phyloP scores from a whole-genome alignment of 2,888 invertebrate genomes.

The Ganaspis brasiliensis region DNA sequence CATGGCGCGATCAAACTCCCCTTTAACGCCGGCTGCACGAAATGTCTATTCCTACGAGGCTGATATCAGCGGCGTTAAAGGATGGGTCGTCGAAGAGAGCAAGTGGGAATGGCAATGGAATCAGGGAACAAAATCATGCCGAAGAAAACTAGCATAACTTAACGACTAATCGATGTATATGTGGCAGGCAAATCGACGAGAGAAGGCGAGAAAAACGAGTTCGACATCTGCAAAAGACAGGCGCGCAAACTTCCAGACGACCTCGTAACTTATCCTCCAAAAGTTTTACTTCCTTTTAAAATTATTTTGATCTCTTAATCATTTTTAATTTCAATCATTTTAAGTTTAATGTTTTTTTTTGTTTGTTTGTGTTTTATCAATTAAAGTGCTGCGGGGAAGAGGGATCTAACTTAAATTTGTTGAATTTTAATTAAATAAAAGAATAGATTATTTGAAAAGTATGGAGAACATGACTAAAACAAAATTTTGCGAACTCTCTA shows the following conservation, averaged over 20 bases:
- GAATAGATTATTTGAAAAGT: too few species aligned
- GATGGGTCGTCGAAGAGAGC: slow-evolving; percentile 41
- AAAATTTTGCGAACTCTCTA: too few species aligned
- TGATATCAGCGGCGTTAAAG: slow-evolving; percentile 52
- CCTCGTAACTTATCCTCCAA: slow-evolving; percentile 49
- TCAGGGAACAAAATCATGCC: slow-evolving; percentile 49
- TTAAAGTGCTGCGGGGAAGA: too few species aligned
- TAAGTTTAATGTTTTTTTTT: too few species aligned
- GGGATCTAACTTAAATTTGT: too few species aligned
- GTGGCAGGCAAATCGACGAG: slow-evolving; percentile 11
- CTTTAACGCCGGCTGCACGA: slow-evolving; percentile 77
- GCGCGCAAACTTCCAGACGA: neutral
- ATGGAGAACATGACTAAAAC: too few species aligned
- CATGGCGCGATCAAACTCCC: slow-evolving; percentile 74
- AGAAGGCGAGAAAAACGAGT: slow-evolving; percentile 48
- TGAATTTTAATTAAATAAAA: too few species aligned
- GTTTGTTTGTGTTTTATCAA: too few species aligned
- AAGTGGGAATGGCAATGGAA: slow-evolving; percentile 52
- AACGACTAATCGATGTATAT: slow-evolving; percentile 73
- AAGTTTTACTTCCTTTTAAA: slow-evolving; percentile 3
- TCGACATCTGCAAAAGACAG: slow-evolving; percentile 51
- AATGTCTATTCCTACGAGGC: slow-evolving; percentile 72
- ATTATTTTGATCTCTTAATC: slow-evolving; percentile 4
- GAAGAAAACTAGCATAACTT: slow-evolving; percentile 52
- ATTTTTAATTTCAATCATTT: too few species aligned